phyloP scores from a whole-genome alignment of 2,797 vertebrate species.

The Mionectes olivaceus region DNA sequence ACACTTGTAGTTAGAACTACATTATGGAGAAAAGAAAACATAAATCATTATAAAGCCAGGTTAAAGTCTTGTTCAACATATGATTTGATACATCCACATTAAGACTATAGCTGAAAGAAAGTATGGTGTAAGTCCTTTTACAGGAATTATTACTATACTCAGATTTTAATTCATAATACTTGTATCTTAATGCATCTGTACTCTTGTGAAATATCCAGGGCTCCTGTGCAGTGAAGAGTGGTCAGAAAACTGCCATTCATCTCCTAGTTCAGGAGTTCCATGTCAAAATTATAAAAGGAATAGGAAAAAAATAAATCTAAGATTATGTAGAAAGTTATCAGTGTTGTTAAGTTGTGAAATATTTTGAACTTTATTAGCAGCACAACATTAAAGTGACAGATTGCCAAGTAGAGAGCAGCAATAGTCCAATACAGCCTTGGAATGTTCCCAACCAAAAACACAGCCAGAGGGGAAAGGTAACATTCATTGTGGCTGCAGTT shows the following conservation, averaged over 20 bases:
- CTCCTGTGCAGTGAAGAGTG: background rate
- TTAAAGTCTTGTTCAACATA: background rate
- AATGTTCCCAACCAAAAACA: background rate
- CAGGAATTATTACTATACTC: background rate
- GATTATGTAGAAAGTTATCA: background rate
- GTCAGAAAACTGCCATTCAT: background rate
- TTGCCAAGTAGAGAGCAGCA: background rate
- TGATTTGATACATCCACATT: background rate
- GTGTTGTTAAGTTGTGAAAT: background rate
- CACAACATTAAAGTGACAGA: background rate
- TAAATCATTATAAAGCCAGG: background rate
- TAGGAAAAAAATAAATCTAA: background rate
- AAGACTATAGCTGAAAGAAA: background rate
- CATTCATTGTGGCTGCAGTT: background rate
- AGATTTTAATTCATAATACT: background rate
- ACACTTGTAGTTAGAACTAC: background rate
- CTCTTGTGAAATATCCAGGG: background rate
- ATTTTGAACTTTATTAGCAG: background rate
- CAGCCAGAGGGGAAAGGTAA: background rate
- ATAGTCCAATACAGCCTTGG: background rate
- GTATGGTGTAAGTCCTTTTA: background rate
- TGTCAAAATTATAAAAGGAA: background rate
- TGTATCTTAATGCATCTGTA: background rate
- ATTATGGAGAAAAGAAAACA: background rate
- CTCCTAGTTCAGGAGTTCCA: background rate